These are phyloP conservation scores for Bimastos eiseni DNA, from an alignment of 2,888 invertebrate genomes.

Conservation along the genomic window DNA sequence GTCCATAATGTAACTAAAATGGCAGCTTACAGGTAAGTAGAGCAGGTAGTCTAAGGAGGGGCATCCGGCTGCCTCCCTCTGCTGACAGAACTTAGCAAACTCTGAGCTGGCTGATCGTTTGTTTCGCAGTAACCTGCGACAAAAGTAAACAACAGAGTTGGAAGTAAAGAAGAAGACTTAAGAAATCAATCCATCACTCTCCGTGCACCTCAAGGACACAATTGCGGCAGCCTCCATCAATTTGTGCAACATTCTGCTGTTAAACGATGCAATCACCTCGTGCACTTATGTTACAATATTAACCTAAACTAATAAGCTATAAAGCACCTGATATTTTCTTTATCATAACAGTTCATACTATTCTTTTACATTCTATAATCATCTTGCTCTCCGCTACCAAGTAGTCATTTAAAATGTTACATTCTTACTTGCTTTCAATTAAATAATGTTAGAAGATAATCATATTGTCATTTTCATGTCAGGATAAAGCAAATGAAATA, in stretches of 20 bases:
- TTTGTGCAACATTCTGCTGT: neutral
- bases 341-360: neutral
- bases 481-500: neutral
- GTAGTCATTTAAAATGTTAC: no score
- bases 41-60: neutral
- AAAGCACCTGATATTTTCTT: neutral
- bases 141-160: neutral
- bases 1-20: neutral
- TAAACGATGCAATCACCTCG: neutral
- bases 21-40: neutral
- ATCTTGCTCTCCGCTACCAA: neutral
- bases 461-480: neutral
- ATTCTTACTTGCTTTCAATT: neutral
- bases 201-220: neutral
- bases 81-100: constrained; percentile 18
- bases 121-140: neutral
- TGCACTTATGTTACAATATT: neutral
- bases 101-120: constrained; percentile 15
- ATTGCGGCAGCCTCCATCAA: neutral
- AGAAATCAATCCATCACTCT: neutral
- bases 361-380: neutral
- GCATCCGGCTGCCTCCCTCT: neutral
- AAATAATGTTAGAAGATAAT: neutral
- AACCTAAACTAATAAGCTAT: neutral
- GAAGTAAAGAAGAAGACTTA: neutral